Evolutionary conservation across 2,797 vertebrate species (phyloP).

Genomic region (Capromys pilorides): DNA sequence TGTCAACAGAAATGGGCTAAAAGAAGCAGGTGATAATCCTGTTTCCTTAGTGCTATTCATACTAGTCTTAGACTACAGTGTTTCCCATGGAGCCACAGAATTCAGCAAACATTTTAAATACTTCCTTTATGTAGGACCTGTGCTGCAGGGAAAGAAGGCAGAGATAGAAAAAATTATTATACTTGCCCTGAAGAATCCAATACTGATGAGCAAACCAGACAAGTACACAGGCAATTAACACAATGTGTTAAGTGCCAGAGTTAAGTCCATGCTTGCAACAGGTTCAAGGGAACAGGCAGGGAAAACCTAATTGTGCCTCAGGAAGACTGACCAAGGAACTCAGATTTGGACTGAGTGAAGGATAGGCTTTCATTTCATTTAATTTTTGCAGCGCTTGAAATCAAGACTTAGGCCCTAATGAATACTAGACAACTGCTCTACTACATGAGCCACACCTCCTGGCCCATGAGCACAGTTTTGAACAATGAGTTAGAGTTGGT

Average conservation of each 20-base stretch:
- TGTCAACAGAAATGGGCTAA: constrained; percentile 65
- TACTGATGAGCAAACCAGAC: background rate
- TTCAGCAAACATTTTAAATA: constrained; percentile 53
- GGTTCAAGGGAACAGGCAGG: background rate
- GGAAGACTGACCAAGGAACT: background rate
- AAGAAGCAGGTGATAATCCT: constrained; percentile 65
- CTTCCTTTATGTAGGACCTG: constrained; percentile 52
- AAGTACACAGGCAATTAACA: constrained; percentile 20
- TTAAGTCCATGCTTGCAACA: background rate
- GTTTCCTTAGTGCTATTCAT: constrained; percentile 59
- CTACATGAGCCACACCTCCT: background rate
- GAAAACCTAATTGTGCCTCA: background rate
- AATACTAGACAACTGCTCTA: background rate
- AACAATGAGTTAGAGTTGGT: constrained; percentile 16
- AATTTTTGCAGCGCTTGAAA: background rate
- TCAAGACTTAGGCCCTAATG: background rate
- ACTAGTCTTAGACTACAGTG: constrained; percentile 46
- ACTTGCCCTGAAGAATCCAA: constrained; percentile 16
- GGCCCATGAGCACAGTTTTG: background rate
- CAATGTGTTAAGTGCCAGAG: background rate
- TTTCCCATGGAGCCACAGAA: constrained; percentile 46
- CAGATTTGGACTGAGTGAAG: background rate
- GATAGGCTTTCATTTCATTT: background rate
- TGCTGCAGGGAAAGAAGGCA: constrained; percentile 19
- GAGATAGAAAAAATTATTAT: constrained; percentile 31